Percentiles rank a stretch among this genome's conserved stretches.
Evolutionary conservation across 2,888 invertebrate genomes (phyloP).

Genomic region (Physocephala rufipes): DNA sequence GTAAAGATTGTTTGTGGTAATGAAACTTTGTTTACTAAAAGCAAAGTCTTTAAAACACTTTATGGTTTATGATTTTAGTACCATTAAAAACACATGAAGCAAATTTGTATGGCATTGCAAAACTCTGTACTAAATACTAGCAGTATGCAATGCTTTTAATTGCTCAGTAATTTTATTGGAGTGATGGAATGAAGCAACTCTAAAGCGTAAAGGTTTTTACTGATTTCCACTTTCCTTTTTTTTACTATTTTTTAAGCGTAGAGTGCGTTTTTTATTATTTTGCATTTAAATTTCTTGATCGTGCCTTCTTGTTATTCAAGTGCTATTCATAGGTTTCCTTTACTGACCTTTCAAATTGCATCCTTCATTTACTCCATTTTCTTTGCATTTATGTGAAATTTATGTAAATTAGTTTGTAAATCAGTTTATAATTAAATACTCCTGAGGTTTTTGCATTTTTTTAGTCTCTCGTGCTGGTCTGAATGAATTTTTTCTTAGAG

Average conservation of each 20-base stretch:
- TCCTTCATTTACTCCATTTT: not conserved
- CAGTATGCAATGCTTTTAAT: no score
- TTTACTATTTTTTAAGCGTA: not conserved
- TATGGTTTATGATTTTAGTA: no score
- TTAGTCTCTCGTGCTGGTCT: not conserved
- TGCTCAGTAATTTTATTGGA: no score
- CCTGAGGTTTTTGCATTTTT: not conserved
- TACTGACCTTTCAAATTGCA: no score
- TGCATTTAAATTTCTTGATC: not conserved
- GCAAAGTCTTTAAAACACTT: no score
- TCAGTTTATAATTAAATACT: not conserved
- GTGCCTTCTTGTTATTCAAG: no score
- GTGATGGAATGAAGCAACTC: no score
- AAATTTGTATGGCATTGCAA: not conserved
- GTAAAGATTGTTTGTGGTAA: no score
- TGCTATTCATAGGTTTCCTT: no score
- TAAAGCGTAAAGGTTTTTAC: no score
- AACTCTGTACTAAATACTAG: not conserved
- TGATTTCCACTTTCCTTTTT: not conserved
- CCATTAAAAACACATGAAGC: no score
- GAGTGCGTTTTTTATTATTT: not conserved
- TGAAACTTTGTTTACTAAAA: no score
- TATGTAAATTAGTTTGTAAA: constrained; percentile 19
- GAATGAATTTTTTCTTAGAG: not conserved
- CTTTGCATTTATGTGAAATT: constrained; percentile 28